Conservation (phyloP, 2,888 invertebrate species). For the Temnothorax ravouxi region DNA sequence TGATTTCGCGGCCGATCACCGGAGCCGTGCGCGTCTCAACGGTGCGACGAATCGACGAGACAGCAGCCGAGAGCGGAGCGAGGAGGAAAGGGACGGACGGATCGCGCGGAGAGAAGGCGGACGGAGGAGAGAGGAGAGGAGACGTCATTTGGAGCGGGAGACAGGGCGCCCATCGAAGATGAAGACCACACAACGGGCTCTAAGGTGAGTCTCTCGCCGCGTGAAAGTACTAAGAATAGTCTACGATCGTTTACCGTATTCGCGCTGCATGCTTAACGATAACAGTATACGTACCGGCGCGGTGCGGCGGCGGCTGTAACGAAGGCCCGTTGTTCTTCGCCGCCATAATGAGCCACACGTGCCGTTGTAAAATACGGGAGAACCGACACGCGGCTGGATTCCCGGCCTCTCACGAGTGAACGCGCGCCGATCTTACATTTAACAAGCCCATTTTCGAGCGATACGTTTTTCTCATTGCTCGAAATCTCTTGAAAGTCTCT, state of each 20-base stretch:
- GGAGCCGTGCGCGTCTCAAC: conserved; percentile 10
- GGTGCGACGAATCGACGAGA: background rate
- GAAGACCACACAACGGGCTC: conserved; percentile 78
- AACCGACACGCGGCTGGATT: conserved; percentile 15
- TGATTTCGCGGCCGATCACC: background rate
- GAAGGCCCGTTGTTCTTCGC: conserved; percentile 56
- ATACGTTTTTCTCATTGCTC: background rate
- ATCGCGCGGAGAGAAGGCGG: background rate
- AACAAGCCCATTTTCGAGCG: background rate
- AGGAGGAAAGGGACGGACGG: background rate
- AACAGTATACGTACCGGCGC: conserved; percentile 49
- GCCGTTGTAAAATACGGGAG: conserved; percentile 25
- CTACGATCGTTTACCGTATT: conserved; percentile 4
- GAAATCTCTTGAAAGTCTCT: conserved; percentile 16
- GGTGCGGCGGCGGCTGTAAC: background rate
- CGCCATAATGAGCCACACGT: conserved; percentile 43
- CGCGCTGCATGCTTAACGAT: conserved; percentile 38
- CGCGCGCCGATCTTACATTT: conserved; percentile 19
- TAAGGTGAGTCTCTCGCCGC: conserved; percentile 68
- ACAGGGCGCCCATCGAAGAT: conserved; percentile 62
- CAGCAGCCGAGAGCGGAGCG: background rate
- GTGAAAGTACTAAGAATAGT: background rate
- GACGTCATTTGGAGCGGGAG: conserved; percentile 22
- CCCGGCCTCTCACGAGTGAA: conserved; percentile 27
- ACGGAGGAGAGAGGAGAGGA: background rate